These are phyloP conservation scores for Petrosia ficiformis DNA, from an alignment of 37 sponge, comb jelly and placozoan genomes.

Conservation along the genomic window DNA sequence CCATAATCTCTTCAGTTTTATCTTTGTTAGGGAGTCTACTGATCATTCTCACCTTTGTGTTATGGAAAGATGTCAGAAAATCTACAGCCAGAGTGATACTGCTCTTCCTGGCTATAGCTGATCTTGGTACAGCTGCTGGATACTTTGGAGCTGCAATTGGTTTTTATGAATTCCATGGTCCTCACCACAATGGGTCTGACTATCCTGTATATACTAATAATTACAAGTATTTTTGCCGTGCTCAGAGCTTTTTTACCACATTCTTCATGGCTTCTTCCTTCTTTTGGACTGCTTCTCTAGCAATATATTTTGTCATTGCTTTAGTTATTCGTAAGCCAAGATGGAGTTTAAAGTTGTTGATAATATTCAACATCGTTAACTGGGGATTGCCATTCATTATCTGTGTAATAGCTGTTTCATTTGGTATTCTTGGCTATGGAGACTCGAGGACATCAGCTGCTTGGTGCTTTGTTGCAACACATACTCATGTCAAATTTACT, in stretches of 20 bases:
- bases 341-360: slow-evolving; percentile 28
- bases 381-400: slow-evolving; percentile 57
- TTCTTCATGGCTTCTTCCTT: slow-evolving; percentile 55
- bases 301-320: slow-evolving; percentile 43
- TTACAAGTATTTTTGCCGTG: slow-evolving; percentile 29
- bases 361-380: slow-evolving; percentile 48
- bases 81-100: slow-evolving; percentile 45
- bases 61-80: slow-evolving; percentile 48
- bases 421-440: slow-evolving; percentile 27
- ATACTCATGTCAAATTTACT: background rate
- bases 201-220: background rate
- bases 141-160: slow-evolving; percentile 50
- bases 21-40: slow-evolving; percentile 45
- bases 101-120: slow-evolving; percentile 49
- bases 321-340: slow-evolving; percentile 17
- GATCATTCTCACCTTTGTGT: slow-evolving; percentile 26
- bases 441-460: slow-evolving; percentile 18
- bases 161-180: background rate
- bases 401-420: background rate
- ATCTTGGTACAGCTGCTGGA: slow-evolving; percentile 55
- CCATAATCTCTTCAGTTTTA: slow-evolving; percentile 37
- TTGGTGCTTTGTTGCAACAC: slow-evolving; percentile 52
- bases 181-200: slow-evolving; percentile 8
- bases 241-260: slow-evolving; percentile 70
- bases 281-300: slow-evolving; percentile 69